Evolutionary conservation across 2,113 vertebrate species (phyloP).

Genomic region (Ahaetulla prasina): DNA sequence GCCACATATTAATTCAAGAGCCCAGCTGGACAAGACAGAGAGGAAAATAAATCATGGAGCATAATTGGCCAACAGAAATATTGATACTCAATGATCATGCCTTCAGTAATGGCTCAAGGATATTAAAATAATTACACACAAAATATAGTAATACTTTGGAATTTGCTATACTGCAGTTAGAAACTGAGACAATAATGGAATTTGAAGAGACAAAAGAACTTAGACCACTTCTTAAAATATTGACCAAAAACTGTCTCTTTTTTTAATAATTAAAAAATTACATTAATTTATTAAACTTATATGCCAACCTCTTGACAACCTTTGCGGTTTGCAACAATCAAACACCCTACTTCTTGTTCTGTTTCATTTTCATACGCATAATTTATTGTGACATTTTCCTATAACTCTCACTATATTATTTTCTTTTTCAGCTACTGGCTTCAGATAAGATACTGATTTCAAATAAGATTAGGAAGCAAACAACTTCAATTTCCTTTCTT

Average conservation of each 20-base stretch:
- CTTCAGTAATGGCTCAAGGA: background rate
- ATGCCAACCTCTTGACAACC: background rate
- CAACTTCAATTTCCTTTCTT: slow-evolving; percentile 1
- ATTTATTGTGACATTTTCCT: background rate
- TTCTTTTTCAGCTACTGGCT: background rate
- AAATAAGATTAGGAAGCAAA: background rate
- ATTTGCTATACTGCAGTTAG: background rate
- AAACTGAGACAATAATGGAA: background rate
- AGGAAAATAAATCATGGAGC: background rate
- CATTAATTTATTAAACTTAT: background rate
- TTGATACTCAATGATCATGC: background rate
- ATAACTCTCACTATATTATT: background rate
- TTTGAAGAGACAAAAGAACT: background rate
- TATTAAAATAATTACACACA: background rate
- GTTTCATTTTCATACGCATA: background rate
- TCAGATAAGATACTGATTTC: slow-evolving; percentile 2
- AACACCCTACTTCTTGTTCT: background rate
- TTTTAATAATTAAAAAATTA: background rate
- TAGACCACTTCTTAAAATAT: background rate
- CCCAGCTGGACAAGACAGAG: background rate
- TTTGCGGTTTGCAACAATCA: background rate
- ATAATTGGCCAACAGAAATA: background rate
- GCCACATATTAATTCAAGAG: background rate
- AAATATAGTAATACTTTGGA: background rate
- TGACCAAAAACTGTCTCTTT: background rate